Percentiles rank a stretch among this genome's conserved stretches.
Evolutionary conservation across 2,888 invertebrate species (phyloP).

Genomic region (Oligia latruncula): DNA sequence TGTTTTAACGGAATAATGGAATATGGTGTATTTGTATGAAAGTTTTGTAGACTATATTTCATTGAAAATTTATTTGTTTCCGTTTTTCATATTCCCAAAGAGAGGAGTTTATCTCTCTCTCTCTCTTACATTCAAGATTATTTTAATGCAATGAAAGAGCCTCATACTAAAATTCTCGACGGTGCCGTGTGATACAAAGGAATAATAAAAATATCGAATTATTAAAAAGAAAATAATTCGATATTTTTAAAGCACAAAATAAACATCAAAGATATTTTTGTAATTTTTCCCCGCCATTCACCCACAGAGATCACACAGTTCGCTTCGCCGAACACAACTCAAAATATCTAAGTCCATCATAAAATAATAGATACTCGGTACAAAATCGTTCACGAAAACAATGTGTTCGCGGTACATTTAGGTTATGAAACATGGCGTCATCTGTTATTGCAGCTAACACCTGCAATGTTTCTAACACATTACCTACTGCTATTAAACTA

Average conservation of each 20-base stretch:
- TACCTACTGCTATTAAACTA: slow-evolving; percentile 18
- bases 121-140: background rate
- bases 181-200: no score
- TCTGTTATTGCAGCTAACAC: slow-evolving; percentile 34
- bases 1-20: background rate
- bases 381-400: slow-evolving; percentile 15
- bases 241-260: background rate
- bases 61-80: background rate
- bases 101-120: background rate
- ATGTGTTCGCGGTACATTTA: slow-evolving; percentile 40
- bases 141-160: background rate
- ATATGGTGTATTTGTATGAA: background rate
- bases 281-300: background rate
- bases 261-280: no score
- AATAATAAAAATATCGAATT: background rate
- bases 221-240: background rate
- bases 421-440: slow-evolving; percentile 40
- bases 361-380: slow-evolving; percentile 5
- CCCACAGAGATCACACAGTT: background rate
- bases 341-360: background rate
- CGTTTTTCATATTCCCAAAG: background rate
- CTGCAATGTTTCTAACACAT: slow-evolving; percentile 13
- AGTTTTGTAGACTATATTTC: background rate
- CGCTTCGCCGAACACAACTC: background rate
- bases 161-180: background rate